phyloP scores from a whole-genome alignment of 2,797 vertebrate species.

The Spinus pinus region DNA sequence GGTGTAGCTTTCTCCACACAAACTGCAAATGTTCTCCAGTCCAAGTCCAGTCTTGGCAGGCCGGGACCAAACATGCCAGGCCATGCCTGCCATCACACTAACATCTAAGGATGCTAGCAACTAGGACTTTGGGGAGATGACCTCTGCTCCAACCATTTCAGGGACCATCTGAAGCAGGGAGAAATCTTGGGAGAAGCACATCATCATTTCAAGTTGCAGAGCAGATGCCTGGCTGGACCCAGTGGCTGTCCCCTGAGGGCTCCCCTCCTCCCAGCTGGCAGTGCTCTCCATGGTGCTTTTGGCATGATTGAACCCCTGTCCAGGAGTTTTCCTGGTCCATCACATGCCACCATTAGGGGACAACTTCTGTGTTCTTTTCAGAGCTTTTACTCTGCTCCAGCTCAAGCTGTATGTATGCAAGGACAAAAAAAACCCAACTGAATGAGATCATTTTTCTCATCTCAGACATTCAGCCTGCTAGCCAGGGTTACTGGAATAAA shows the following conservation, averaged over 20 bases:
- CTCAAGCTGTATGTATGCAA: neutral
- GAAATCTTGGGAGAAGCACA: neutral
- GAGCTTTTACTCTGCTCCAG: constrained; percentile 5
- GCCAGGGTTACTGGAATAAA: constrained; percentile 63
- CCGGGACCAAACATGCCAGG: neutral
- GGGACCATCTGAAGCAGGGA: neutral
- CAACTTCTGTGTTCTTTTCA: constrained; percentile 2
- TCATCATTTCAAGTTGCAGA: neutral
- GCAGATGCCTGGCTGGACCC: neutral
- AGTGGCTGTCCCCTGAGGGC: fast-evolving
- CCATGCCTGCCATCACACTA: neutral
- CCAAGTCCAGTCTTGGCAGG: neutral
- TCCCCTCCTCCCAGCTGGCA: neutral
- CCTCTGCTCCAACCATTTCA: neutral
- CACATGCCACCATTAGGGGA: neutral
- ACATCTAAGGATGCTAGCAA: neutral
- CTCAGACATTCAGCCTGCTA: constrained; percentile 50
- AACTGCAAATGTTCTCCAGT: neutral
- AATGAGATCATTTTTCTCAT: constrained; percentile 71
- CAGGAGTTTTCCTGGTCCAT: neutral
- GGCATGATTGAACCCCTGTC: neutral
- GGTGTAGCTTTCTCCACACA: neutral
- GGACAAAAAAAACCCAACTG: neutral
- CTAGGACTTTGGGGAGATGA: neutral
- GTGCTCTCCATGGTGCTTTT: fast-evolving